phyloP scores from a whole-genome alignment of 2,888 invertebrate genomes.

The Griposia aprilina region DNA sequence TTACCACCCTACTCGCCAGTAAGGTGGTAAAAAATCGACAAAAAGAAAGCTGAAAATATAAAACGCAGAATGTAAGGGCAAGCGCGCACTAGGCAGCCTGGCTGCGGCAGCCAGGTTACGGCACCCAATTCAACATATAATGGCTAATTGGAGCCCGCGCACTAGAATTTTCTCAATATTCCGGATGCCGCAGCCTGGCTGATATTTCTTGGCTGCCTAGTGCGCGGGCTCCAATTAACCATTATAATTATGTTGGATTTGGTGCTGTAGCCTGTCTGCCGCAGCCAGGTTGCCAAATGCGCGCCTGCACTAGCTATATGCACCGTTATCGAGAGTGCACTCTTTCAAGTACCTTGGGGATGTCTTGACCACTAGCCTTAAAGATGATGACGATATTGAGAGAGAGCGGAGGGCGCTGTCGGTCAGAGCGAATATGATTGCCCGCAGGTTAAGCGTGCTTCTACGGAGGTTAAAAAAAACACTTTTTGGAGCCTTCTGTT shows the following conservation, averaged over 20 bases:
- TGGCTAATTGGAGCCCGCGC: not conserved
- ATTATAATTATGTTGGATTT: too few species aligned
- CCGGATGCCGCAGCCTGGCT: not conserved
- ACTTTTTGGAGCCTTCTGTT: too few species aligned
- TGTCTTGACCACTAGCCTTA: too few species aligned
- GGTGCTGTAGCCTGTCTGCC: not conserved
- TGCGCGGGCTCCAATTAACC: too few species aligned
- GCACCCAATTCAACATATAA: not conserved
- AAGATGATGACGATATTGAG: too few species aligned
- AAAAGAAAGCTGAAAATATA: not conserved
- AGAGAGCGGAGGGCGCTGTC: too few species aligned
- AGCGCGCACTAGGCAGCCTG: not conserved
- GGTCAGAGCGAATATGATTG: too few species aligned
- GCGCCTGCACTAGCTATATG: not conserved
- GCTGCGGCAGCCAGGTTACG: not conserved
- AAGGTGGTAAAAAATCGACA: not conserved
- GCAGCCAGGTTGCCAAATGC: too few species aligned
- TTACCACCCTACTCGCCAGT: not conserved
- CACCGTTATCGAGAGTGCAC: too few species aligned
- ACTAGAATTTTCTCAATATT: not conserved
- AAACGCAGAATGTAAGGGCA: not conserved
- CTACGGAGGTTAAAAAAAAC: too few species aligned
- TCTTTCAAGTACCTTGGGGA: too few species aligned
- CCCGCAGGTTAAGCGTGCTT: too few species aligned
- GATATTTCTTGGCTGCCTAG: not conserved